phyloP scores from a whole-genome alignment of 1,140 invertebrate species.

The Aphaenogaster ashmeadi region DNA sequence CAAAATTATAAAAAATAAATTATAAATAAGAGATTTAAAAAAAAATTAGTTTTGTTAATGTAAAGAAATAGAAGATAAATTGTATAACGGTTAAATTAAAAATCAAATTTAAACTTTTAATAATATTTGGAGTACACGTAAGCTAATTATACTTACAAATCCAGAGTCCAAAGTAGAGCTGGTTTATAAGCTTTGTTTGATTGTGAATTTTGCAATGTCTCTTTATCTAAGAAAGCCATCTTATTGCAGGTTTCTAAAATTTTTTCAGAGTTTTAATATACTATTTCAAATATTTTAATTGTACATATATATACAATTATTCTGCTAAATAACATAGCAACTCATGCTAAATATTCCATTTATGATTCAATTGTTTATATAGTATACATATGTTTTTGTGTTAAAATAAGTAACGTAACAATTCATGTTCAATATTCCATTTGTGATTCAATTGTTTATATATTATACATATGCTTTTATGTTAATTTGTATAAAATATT shows the following conservation, averaged over 20 bases:
- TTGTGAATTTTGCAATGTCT: constrained; percentile 21
- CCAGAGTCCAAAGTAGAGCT: constrained; percentile 81
- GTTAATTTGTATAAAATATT: not conserved
- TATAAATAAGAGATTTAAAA: constrained; percentile 44
- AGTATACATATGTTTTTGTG: not conserved
- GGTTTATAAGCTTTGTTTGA: constrained; percentile 60
- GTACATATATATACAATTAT: not conserved
- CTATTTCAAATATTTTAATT: constrained; percentile 27
- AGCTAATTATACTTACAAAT: constrained; percentile 81
- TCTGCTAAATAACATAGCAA: not conserved
- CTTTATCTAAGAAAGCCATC: constrained; percentile 70
- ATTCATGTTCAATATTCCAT: no score
- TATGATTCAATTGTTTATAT: no score
- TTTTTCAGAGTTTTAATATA: constrained; percentile 32
- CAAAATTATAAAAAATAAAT: constrained; percentile 65
- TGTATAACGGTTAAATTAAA: not conserved
- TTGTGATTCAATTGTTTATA: no score
- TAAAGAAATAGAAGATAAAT: constrained; percentile 15
- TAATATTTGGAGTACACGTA: not conserved
- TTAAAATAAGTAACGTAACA: not conserved
- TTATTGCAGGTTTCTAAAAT: constrained; percentile 57
- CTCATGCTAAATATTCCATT: no score
- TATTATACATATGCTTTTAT: not conserved
- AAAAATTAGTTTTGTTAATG: constrained; percentile 17
- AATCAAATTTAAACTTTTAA: constrained; percentile 22